Evolutionary conservation across 2,888 invertebrate genomes (phyloP), one percentile per base, ranked within the genome.

Genomic region (Eurytoma californica): DNA sequence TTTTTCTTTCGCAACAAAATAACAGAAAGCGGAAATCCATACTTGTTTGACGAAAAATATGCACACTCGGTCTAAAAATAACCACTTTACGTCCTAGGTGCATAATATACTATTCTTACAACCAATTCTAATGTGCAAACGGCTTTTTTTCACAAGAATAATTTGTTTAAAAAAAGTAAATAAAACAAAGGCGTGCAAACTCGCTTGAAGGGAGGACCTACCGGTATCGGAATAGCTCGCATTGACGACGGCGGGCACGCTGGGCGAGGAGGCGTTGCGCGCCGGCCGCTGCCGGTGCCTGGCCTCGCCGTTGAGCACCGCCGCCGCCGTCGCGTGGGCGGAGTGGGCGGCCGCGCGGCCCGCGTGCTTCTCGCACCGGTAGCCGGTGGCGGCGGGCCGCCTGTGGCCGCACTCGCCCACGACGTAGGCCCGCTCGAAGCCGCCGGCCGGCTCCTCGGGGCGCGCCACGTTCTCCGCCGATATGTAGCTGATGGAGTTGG

Each of bases 361-460:
- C 18, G 86, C 88, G 83, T 89, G 88, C 68, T 88, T 89, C 81
- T 90, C 90, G 82, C 90, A 89, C 28, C 90, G 86, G 79, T 88
- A 89, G 16, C 89, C 89, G 39, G 88, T 86, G 80, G 76, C 73
- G 83, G 87, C 81, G 82, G 85, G 68, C 49, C 87, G 83, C 55
- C 87, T 87, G 79, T 89, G 89, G 7, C 88, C 87, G 80, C 89
- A 89, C 73, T 88, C 89, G n/a, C 88, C 87, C 69, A 88, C 88
- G 12, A 88, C 84, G 80, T 88, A 88, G 12, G 69, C 76, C 67
- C 85, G 85, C 77, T 88, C 87, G 77, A 88, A 85, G 18, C 85
- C 81, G n/a, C 85, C 85, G 13, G 85, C 78, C 47, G 85, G 83
- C 20, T 86, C 86, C 66, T 87, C 88, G 72, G 81, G 85, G 20